phyloP scores from a whole-genome alignment of 2,888 invertebrate species.

The Odontomyia ornata region DNA sequence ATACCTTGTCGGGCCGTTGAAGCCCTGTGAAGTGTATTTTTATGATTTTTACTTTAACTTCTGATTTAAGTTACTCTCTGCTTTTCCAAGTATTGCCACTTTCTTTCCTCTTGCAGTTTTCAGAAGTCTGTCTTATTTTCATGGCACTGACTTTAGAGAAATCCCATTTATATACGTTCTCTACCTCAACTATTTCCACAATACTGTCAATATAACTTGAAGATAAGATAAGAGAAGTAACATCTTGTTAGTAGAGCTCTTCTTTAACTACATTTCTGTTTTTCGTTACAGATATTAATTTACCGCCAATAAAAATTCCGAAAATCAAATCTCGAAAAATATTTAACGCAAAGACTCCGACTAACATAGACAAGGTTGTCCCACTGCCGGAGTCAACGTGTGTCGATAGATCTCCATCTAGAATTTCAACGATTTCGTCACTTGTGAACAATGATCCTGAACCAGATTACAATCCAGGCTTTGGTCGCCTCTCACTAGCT shows the following conservation, averaged over 20 bases:
- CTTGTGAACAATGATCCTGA: slow-evolving; percentile 45
- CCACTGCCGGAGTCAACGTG: slow-evolving; percentile 50
- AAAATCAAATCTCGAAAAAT: slow-evolving; percentile 60
- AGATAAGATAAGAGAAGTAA: too few species aligned
- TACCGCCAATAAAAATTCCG: slow-evolving; percentile 55
- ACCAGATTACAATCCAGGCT: slow-evolving; percentile 40
- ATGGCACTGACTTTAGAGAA: too few species aligned
- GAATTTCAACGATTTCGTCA: slow-evolving; percentile 61
- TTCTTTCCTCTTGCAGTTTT: too few species aligned
- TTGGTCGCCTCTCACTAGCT: slow-evolving; percentile 24
- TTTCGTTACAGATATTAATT: slow-evolving; percentile 33
- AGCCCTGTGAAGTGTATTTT: too few species aligned
- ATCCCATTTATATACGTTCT: too few species aligned
- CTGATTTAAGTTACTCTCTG: too few species aligned
- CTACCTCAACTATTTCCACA: too few species aligned
- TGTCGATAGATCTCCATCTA: slow-evolving; percentile 59
- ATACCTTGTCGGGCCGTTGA: too few species aligned
- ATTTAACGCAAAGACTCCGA: slow-evolving; percentile 56
- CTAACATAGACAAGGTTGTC: slow-evolving; percentile 51
- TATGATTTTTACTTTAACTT: too few species aligned
- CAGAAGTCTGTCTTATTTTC: too few species aligned
- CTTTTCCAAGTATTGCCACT: too few species aligned
- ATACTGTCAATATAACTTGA: too few species aligned
- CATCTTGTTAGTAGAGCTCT: not conserved
- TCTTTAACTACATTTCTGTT: not conserved